Evolutionary conservation across 1,140 invertebrate species (phyloP).

Genomic region (Contarinia nasturtii): DNA sequence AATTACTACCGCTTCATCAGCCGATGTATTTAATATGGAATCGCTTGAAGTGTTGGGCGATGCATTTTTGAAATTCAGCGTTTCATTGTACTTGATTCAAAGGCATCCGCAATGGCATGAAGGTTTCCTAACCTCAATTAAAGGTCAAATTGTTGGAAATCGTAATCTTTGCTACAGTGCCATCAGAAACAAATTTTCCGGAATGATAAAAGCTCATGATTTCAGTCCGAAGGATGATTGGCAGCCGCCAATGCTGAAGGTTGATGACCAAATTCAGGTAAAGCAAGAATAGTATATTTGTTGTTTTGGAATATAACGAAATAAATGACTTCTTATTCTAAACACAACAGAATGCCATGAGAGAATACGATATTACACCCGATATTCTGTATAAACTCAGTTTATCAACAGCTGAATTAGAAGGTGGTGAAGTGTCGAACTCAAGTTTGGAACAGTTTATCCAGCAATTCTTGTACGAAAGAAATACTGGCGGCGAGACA

Average conservation of each 20-base stretch:
- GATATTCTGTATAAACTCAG: neutral
- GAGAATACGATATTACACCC: neutral
- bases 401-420: slow-evolving; percentile 3
- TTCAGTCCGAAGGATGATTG: slow-evolving; percentile 30
- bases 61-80: slow-evolving; percentile 67
- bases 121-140: slow-evolving; percentile 54
- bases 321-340: too few species aligned
- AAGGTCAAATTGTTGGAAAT: slow-evolving; percentile 62
- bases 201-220: slow-evolving; percentile 24
- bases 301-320: too few species aligned
- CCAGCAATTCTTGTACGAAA: neutral
- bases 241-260: slow-evolving; percentile 30
- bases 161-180: slow-evolving; percentile 54
- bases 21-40: slow-evolving; percentile 69
- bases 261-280: slow-evolving; percentile 12
- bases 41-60: slow-evolving; percentile 73
- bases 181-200: slow-evolving; percentile 24
- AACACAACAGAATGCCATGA: too few species aligned
- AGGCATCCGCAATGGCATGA: slow-evolving; percentile 49
- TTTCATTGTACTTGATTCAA: slow-evolving; percentile 50
- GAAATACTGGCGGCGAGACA: neutral
- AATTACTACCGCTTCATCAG: slow-evolving; percentile 45
- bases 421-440: neutral
- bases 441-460: neutral
- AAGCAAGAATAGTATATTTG: too few species aligned